These are phyloP conservation scores for Notoglanidium macrostoma DNA, from an alignment of 2,797 vertebrate species.

Conservation along the genomic window DNA sequence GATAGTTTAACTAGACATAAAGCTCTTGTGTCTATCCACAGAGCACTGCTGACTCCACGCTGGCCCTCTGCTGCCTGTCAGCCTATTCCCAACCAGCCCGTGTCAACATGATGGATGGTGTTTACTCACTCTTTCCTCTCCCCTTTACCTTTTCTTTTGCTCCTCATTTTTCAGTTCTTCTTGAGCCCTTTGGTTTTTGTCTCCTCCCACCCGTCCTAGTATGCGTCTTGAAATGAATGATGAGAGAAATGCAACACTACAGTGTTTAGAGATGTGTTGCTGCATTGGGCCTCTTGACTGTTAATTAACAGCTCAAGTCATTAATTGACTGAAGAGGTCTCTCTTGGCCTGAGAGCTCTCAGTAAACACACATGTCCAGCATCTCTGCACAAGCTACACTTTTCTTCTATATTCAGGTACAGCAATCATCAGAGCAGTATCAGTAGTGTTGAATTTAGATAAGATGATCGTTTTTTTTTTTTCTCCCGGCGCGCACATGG, in stretches of 20 bases:
- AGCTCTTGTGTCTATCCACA: conserved; percentile 25
- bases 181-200: background rate
- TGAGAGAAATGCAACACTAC: background rate
- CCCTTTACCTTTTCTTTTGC: conserved; percentile 32
- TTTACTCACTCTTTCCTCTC: conserved; percentile 62
- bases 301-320: conserved; percentile 37
- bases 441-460: conserved; percentile 6
- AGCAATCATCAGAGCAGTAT: conserved; percentile 14
- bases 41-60: background rate
- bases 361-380: background rate
- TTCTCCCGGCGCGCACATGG: background rate
- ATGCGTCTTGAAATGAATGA: conserved; percentile 25
- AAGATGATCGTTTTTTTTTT: background rate
- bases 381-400: background rate
- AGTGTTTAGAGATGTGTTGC: background rate
- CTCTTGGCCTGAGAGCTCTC: conserved; percentile 20
- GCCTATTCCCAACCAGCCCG: conserved; percentile 27
- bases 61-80: conserved; percentile 36
- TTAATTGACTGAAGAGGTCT: conserved; percentile 36
- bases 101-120: conserved; percentile 68
- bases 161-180: conserved; percentile 5
- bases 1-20: conserved; percentile 12
- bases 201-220: background rate
- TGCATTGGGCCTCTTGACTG: background rate
- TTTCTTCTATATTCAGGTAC: background rate